Base-by-base conservation (phyloP, 2,797 vertebrate species). In the Myotis planiceps region DNA sequence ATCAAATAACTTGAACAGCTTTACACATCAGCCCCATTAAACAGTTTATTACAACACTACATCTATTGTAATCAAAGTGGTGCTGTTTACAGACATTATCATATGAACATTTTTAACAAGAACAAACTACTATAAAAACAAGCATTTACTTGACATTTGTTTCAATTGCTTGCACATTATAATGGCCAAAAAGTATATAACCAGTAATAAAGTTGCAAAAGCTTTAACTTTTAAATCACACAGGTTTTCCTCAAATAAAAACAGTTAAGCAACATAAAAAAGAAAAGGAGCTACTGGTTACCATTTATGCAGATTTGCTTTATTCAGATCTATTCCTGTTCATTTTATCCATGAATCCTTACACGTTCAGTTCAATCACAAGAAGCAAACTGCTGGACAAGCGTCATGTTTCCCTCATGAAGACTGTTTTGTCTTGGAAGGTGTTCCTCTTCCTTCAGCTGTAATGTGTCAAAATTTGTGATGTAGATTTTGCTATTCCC, bases 41-140 rank as follows among this genome's bases (percentile, higher is more conserved):
- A 99, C 99, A 99, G 99, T 99, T 99, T 99, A 99, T 99, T 99
- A 99, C 99, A 99, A 99, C 99, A 99, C 99, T 99, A 99, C 99
- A 99, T 99, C 99, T 99, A 99, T 98, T 99, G 99, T 99, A 99
- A 99, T 99, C 99, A 99, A 99, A 99, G 99, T 99, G 99, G 99
- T 99, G 98, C 99, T 99, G 99, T 99, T 99, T 99, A 99, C 99
- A 99, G 99, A 99, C 99, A 99, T 99, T 98, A 99, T 99, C 98
- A 99, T 98, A 99, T 99, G 98, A 99, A 99, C 98, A 99, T 98
- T 98, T 97, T 99, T 98, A 99, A 99, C 98, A 99, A 99, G 98
- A 99, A 99, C 98, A 98, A 99, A 99, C 99, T 99, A 99, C 98
- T 99, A 99, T 99, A 99, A 99, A 99, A 99, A 99, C 99, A 99